Percentiles rank a stretch among this genome's conserved stretches.
Conservation (phyloP, 2,797 vertebrate species). For the Epinephelus awoara region DNA sequence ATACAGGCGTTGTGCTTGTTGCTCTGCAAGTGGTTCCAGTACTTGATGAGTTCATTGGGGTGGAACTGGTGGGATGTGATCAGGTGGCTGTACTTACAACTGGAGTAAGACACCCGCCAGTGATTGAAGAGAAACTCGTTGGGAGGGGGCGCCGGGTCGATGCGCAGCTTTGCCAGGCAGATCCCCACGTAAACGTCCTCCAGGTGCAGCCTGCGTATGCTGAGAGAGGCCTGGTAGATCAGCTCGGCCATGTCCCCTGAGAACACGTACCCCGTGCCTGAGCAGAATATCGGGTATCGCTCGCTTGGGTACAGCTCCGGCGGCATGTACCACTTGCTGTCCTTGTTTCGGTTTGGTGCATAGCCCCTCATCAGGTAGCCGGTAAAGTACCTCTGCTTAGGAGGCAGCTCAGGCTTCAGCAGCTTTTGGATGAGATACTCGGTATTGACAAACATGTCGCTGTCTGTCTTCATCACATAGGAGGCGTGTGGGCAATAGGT, state of each 20-base stretch:
- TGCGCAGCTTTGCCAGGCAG: constrained; percentile 96
- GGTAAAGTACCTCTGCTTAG: constrained; percentile 94
- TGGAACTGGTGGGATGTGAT: constrained; percentile 99
- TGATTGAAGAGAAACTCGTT: constrained; percentile 99
- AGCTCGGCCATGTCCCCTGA: constrained; percentile 97
- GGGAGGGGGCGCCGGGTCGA: constrained; percentile 96
- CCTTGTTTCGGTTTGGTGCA: constrained; percentile 97
- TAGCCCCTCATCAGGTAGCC: constrained; percentile 99
- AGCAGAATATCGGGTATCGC: constrained; percentile 98
- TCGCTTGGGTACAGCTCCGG: constrained; percentile 97
- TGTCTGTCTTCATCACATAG: constrained; percentile 99
- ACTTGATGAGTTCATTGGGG: constrained; percentile 96
- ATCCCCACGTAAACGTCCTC: constrained; percentile 99
- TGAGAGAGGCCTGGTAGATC: constrained; percentile 96
- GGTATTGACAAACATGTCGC: constrained; percentile 99
- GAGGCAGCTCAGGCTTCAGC: constrained; percentile 93
- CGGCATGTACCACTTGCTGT: constrained; percentile 99
- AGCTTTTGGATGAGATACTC: constrained; percentile 99
- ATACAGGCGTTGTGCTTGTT: constrained; percentile 99
- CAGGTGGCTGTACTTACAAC: constrained; percentile 99
- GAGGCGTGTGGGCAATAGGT: constrained; percentile 91
- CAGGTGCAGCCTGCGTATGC: constrained; percentile 95
- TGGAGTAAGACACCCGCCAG: constrained; percentile 99
- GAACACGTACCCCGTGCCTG: constrained; percentile 98
- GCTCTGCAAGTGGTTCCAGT: constrained; percentile 98